phyloP scores from a whole-genome alignment of 2,888 invertebrate genomes.

The Acleris sparsana region DNA sequence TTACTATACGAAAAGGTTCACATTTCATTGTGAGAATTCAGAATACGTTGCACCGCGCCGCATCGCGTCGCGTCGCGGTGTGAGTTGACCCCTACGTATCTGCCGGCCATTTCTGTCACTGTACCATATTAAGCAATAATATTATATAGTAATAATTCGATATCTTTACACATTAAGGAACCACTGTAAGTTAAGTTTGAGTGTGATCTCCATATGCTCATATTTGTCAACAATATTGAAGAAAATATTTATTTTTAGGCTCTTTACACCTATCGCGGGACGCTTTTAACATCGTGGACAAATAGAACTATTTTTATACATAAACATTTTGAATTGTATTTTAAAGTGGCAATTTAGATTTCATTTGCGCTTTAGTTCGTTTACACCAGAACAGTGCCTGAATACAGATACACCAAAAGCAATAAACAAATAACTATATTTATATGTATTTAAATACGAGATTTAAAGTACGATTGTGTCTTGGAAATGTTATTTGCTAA shows the following conservation, averaged over 20 bases:
- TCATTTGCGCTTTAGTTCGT: background rate
- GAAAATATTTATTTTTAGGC: constrained; percentile 29
- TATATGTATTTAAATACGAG: too few relatives aligned
- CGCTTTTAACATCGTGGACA: constrained; percentile 8
- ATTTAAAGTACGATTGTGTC: too few relatives aligned
- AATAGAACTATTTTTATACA: constrained; percentile 18
- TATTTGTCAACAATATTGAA: constrained; percentile 11
- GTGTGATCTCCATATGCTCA: constrained; percentile 18
- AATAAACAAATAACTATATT: too few relatives aligned
- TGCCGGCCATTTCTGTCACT: too few relatives aligned
- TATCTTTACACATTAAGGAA: background rate
- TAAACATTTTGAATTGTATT: constrained; percentile 12
- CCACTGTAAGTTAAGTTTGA: background rate
- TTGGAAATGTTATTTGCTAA: too few relatives aligned
- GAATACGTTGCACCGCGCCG: too few relatives aligned
- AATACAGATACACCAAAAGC: too few relatives aligned
- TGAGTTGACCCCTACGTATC: too few relatives aligned
- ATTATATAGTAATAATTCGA: background rate
- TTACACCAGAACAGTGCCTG: too few relatives aligned
- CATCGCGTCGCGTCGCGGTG: too few relatives aligned
- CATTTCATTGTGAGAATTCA: too few relatives aligned
- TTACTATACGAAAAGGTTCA: too few relatives aligned
- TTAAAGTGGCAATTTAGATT: background rate
- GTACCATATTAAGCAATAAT: background rate
- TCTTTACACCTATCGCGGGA: constrained; percentile 28